Evolutionary conservation across 2,113 vertebrate genomes (phyloP), one percentile per base, ranked within the genome.

Genomic region (Gavialis gangeticus): DNA sequence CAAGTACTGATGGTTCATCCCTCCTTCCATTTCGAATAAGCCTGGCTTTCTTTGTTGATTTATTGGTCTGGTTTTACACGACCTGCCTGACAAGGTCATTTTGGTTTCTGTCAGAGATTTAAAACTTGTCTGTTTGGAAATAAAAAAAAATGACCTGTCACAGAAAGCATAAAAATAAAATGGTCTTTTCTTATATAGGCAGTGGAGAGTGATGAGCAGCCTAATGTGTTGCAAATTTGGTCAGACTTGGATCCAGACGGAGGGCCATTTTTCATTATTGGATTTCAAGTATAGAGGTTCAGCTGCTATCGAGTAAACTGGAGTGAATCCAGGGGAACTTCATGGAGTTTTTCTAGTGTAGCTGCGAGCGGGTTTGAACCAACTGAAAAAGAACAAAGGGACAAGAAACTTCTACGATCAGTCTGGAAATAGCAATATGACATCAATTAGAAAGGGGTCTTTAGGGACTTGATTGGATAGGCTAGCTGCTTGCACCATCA

Each of bases 41-140:
- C 63, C 85, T 91, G 92, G 64, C 12, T 0, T 79, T 84, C 88
- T 27, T 3, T 62, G 63, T 1, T 82, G 64, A 85, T 89, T 92
- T 82, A 81, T 85, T 75, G 62, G 28, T 69, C 37, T 22, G 2
- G 57, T 91, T 89, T 71, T 15, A 77, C 3, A 69, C 82, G 56
- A 82, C 66, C 4, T 8, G 16, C 0, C 0, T 34, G 24, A 64
- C 21, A 90, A 89, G 78, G 85, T 89, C 34, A 86, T 82, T 63
- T 71, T 83, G 91, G 95, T 76, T 81, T 21, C 83, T 62, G 90
- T 67, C 93, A 89, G 85, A 78, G 79, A 56, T 89, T 93, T 67
- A 59, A 37, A 93, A 84, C 56, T 55, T 84, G 58, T 54, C 63
- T 79, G 1, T 67, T 85, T 83, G 94, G 93, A 80, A 88, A 93